phyloP scores from a whole-genome alignment of 2,113 vertebrate genomes.

The Corythaeola cristata region DNA sequence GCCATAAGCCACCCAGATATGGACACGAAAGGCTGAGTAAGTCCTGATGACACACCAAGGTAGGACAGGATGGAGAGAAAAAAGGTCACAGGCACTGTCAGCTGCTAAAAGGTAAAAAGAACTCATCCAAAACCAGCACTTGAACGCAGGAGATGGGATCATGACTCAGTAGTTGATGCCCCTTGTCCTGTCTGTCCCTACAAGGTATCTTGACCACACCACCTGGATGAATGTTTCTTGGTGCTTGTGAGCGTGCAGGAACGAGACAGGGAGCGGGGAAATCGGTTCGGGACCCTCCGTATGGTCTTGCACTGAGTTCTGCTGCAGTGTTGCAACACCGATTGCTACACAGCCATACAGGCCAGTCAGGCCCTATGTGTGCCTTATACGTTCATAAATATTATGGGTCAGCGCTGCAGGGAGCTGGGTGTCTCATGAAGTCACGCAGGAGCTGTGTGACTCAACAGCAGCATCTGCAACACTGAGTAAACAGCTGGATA shows the following conservation, averaged over 20 bases:
- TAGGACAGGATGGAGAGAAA: background rate
- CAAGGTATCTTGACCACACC: fast-evolving
- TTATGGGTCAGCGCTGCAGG: background rate
- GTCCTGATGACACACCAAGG: background rate
- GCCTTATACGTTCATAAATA: background rate
- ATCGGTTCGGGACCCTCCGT: background rate
- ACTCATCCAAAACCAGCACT: background rate
- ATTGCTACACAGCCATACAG: background rate
- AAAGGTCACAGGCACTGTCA: background rate
- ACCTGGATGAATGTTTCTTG: background rate
- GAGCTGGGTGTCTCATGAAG: background rate
- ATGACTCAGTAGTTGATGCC: background rate
- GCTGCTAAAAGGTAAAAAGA: background rate
- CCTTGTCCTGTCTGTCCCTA: background rate
- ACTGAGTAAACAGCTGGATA: conserved; percentile 16
- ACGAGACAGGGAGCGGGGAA: background rate
- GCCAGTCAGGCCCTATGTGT: background rate
- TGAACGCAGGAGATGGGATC: background rate
- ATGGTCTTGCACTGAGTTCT: background rate
- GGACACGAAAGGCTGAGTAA: background rate
- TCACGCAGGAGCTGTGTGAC: background rate
- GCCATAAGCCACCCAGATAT: background rate
- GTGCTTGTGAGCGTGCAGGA: background rate
- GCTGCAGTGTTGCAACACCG: background rate
- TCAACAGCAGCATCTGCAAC: conserved; percentile 43